Percentiles rank a stretch among this genome's conserved stretches.
These are phyloP conservation scores for Eumacrocentrus americanus DNA, from an alignment of 2,888 invertebrate genomes.

Conservation along the genomic window DNA sequence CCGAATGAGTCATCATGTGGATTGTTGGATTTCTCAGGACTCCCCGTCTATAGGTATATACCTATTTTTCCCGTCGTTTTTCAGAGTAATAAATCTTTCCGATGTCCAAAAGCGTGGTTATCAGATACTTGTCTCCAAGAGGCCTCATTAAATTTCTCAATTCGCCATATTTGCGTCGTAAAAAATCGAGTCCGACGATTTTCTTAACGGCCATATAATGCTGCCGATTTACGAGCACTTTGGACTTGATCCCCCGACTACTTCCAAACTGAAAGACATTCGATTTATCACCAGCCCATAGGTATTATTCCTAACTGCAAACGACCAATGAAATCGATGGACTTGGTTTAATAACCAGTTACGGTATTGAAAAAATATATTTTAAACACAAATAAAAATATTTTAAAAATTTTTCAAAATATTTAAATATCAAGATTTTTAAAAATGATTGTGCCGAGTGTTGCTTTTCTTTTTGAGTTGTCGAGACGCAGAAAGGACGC, in stretches of 20 bases:
- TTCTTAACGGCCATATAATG: slow-evolving; percentile 40
- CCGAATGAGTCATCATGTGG: slow-evolving; percentile 31
- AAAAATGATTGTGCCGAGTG: no score
- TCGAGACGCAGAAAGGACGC: no score
- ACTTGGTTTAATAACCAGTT: no score
- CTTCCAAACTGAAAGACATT: slow-evolving; percentile 29
- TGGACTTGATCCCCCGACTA: slow-evolving; percentile 13
- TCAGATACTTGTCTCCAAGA: no score
- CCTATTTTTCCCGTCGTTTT: background rate
- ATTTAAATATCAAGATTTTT: no score
- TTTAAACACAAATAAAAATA: no score
- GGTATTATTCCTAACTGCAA: slow-evolving; percentile 26
- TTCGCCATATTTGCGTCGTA: slow-evolving; percentile 38
- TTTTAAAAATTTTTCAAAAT: no score
- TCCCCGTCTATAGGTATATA: background rate
- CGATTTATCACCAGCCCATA: slow-evolving; percentile 34
- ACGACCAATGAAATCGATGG: slow-evolving; percentile 33
- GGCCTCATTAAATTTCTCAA: slow-evolving; percentile 22
- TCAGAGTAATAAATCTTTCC: slow-evolving; percentile 9
- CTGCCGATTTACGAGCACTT: slow-evolving; percentile 37
- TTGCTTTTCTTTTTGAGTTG: no score
- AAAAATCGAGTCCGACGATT: slow-evolving; percentile 38
- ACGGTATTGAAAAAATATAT: no score
- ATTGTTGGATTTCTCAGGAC: slow-evolving; percentile 33
- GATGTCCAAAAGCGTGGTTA: slow-evolving; percentile 14